Base-by-base conservation (phyloP, 2,888 invertebrate species). In the Tortrix viridana region DNA sequence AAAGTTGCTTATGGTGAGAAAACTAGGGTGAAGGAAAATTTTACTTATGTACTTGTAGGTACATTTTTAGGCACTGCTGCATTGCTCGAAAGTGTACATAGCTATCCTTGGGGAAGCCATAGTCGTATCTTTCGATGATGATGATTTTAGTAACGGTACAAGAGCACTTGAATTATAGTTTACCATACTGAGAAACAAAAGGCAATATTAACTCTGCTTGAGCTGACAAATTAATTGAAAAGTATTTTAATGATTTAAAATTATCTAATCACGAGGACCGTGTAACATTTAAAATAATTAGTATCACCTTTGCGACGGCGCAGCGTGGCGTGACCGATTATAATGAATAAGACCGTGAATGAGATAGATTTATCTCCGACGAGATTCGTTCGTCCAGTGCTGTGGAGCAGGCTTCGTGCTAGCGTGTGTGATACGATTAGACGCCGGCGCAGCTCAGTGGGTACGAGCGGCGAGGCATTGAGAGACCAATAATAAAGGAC, bases 351-450 rank as follows among this genome's bases (percentile, higher is more conserved):
- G 56, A 55, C 62, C 66, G 65, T 66, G 59, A 59, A 60, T 66
- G 54, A 67, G 61, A 63, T 64, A 60, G 59, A 54, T 60, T 67
- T 58, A 64, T 67, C 56, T 68, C 57, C 37, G 60, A 68, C 65
- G 67, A 60, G 65, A 73, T 71, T 73, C 74, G 74, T 69, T 76
- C 69, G 77, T 85, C 79, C 80, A 79, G 74, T 69, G 70, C 75
- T 68, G 60, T 75, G 74, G 73, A 60, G 76, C 69, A 70, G 71
- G 50, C 23, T 32, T 41, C 46, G 43, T 60, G 69, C 66, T 67
- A 70, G 73, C 67, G 72, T 72, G 74, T 75, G 72, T 82, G 81
- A 79, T 83, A 81, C 81, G 77, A 79, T 80, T 84, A 71, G 57
- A 48, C 65, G 64, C 32, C 70, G 77, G 74, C 65, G 20, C 71